Evolutionary conservation across 2,888 invertebrate species (phyloP), one percentile per base, ranked within the genome.

Genomic region (Microplitis manilae): DNA sequence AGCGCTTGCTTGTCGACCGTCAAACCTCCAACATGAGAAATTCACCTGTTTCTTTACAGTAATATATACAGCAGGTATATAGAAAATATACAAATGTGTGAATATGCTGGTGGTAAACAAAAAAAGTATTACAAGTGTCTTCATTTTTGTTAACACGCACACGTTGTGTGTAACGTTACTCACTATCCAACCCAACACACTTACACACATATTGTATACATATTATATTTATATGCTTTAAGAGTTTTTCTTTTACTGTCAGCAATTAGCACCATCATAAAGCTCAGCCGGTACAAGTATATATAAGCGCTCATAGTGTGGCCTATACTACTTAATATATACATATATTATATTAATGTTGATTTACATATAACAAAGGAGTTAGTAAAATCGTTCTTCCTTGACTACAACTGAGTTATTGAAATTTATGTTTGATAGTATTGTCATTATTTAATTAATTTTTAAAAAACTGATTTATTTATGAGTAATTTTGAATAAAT

Each of bases 191-290:
- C 50, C 50, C 13, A 50, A 50, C 50, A 50, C 50, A 50, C 13
- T 5, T 13, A 9, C 50, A 50, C 13, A 50, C 13, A 50, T 50
- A 50, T 30, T 30, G 30, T 50, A 50, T 9, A 50, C 13, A 50
- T 50, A 50, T 50, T 50, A 50, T 50, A 50, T 50, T 50, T 82
- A 83, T 85, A 84, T 85, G 84, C 81, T 84, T 88, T 88, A 87
- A 84, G 78, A 79, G 78, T 81, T 81, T 82, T 79, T 79, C 79
- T 80, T 78, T 62, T 59, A 17, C 80, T 75, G 80, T 69, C 81
- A 84, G 85, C 86, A 89, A 89, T 89, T 89, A 89, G 86, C 89
- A 86, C 85, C 76, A 82, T 84, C 83, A 84, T 87, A 87, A 87
- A 87, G 50, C 81, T 75, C 73, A 61, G 69, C 61, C 76, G 40